Evolutionary conservation across 1,140 invertebrate species (phyloP).

Genomic region (Periplaneta americana): DNA sequence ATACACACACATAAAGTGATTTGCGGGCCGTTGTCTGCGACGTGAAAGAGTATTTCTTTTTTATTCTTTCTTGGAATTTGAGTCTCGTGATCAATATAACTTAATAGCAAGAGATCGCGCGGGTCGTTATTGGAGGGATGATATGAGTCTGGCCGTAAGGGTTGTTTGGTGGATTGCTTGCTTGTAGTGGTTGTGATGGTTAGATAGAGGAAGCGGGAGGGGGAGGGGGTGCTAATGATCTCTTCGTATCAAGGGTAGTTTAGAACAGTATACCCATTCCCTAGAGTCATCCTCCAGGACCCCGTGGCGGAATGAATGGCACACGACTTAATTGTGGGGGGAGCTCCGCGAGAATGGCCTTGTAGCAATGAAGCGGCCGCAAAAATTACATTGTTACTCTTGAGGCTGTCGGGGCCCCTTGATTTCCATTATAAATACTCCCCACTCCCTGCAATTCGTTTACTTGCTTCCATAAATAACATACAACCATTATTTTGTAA

Average conservation of each 20-base stretch:
- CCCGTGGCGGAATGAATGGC: not conserved
- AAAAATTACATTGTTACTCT: not conserved
- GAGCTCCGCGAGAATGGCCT: too few species aligned
- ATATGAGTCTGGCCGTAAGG: not conserved
- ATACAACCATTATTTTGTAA: too few species aligned
- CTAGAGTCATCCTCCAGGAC: not conserved
- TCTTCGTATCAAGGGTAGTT: not conserved
- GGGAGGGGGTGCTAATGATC: not conserved
- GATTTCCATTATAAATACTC: too few species aligned
- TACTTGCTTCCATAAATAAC: too few species aligned
- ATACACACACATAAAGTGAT: too few species aligned
- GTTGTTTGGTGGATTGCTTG: not conserved
- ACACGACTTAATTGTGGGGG: not conserved
- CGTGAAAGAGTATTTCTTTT: too few species aligned
- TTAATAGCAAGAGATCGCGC: not conserved
- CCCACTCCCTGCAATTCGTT: too few species aligned
- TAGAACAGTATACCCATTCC: not conserved
- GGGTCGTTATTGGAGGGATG: not conserved
- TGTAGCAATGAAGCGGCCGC: too few species aligned
- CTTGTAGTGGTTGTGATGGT: not conserved
- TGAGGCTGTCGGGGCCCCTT: not conserved
- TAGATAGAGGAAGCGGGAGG: too few species aligned
- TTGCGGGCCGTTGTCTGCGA: too few species aligned
- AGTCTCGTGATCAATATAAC: not conserved
- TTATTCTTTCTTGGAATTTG: not conserved